Base-by-base conservation (phyloP, 2,888 invertebrate genomes). In the Agrilus mali region DNA sequence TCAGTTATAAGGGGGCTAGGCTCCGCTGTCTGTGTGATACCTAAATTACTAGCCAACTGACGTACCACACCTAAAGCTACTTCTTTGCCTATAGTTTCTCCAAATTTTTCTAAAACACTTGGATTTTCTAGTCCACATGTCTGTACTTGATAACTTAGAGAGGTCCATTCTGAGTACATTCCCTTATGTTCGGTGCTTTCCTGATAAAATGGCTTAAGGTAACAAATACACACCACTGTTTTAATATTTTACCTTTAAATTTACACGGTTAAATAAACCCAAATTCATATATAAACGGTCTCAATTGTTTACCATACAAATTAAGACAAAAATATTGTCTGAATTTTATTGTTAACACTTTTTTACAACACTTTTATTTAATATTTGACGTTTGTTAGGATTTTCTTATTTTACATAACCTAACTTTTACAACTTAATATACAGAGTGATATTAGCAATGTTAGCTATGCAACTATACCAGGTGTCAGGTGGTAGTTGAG, bases 141-240 rank as follows among this genome's bases (percentile, higher is more conserved):
- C 56, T 82, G 82, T 58, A 82, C 70, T 41, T 70, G 55, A 47
- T 70, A 68, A 51, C 78, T 80, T 59, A 86, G 67, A 43, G 85
- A 84, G 52, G 84, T 82, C 86, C 86, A 86, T 72, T 86, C 86
- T 56, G 82, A 79, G 72, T 86, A 86, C 86, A 86, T 86, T 58
- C 79, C 81, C 66, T 74, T 75, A 61, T 73, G 74, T 64, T 76
- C 76, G 63, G 72, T 72, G 66, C 68, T 77, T 74, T 81, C 69
- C 55, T 64, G 57, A 46, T 50, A 49, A 42, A 47, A 46, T 44
- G 41, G 13, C 31, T 38, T 15, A 15, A 34, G 22, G 8, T 39
- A 33, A 14, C 20, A 14, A 35, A 14, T 17, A 5, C 22, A 36
- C 35, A 12, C 15, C 22, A 33, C n/a, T 17, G 12, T 27, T 35